Conservation (phyloP, 1,140 invertebrate genomes). For the Chelonus insularis region DNA sequence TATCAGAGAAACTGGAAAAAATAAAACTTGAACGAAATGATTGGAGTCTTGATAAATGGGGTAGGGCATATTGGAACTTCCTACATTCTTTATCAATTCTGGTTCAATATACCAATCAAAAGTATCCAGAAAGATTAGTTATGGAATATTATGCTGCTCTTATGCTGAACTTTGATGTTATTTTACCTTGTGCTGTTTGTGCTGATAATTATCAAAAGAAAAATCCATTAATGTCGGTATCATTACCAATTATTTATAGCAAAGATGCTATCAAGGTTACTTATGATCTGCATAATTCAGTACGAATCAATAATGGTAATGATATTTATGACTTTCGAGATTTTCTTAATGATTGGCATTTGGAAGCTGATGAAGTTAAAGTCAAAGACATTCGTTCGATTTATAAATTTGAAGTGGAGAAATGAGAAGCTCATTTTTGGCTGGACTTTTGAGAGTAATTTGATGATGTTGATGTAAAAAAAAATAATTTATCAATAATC, state of each 20-base stretch:
- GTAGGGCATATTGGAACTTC: not conserved
- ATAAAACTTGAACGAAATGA: not conserved
- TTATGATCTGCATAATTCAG: not conserved
- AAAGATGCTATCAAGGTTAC: not conserved
- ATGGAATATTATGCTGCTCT: not conserved
- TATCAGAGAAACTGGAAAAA: not conserved
- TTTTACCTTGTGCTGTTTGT: not conserved
- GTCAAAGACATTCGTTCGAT: too few species aligned
- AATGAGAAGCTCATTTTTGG: too few species aligned
- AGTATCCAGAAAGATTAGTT: not conserved
- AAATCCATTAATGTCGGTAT: not conserved
- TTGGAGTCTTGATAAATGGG: not conserved
- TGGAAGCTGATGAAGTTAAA: constrained; percentile 46
- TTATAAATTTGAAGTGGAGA: too few species aligned
- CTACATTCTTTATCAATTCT: not conserved
- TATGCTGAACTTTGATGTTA: not conserved
- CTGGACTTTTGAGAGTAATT: too few species aligned
- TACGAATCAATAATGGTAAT: not conserved
- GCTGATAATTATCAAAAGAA: not conserved
- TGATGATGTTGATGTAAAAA: too few species aligned
- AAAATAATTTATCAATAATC: too few species aligned
- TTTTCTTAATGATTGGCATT: constrained; percentile 7
- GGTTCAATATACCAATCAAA: not conserved
- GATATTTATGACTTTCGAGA: not conserved
- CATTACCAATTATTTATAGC: not conserved